Evolutionary conservation across 2,797 vertebrate species (phyloP).

Genomic region (Gastrophryne carolinensis): DNA sequence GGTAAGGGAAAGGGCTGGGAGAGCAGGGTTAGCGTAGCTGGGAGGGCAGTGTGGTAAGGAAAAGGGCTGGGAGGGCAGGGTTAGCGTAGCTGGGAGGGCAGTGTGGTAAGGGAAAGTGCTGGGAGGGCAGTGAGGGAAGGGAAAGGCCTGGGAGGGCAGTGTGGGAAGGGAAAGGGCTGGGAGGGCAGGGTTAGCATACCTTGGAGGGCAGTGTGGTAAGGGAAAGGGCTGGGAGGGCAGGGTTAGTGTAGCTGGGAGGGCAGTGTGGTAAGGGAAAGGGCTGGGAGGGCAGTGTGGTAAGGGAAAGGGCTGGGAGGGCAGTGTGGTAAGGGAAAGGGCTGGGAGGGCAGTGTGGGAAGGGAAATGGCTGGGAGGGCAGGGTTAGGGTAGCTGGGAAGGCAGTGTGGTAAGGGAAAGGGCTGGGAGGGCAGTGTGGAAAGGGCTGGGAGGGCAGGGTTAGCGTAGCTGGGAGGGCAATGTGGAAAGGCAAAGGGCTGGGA

Average conservation of each 20-base stretch:
- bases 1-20: no score
- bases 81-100: no score
- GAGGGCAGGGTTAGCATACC: no score
- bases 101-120: no score
- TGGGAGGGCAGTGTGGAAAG: not conserved
- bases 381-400: no score
- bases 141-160: not conserved
- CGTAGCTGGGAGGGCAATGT: not conserved
- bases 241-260: not conserved
- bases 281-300: not conserved
- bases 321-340: not conserved
- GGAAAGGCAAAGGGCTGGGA: not conserved
- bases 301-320: no score
- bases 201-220: not conserved
- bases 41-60: no score
- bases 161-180: not conserved
- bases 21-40: not conserved
- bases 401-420: no score
- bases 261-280: not conserved
- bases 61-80: no score
- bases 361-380: no score
- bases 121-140: not conserved
- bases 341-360: no score
- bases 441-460: no score
- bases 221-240: not conserved